A percentile compares a stretch with the other conserved stretches of the same genome.
These are phyloP conservation scores for Sclerurus mexicanus DNA, from an alignment of 2,113 vertebrate genomes.

Conservation along the genomic window DNA sequence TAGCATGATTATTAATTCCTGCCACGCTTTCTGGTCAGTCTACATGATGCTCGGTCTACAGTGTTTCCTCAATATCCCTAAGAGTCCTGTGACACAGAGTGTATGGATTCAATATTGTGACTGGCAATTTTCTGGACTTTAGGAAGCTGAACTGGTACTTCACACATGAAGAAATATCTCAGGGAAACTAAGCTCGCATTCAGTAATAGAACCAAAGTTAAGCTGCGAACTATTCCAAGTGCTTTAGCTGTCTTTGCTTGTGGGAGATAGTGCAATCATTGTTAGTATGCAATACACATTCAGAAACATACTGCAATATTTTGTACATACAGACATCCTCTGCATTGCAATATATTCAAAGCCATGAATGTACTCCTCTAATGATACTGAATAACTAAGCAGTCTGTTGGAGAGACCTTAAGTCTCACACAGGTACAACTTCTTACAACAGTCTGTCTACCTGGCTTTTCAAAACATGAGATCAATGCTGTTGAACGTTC, in stretches of 20 bases:
- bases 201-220: not conserved
- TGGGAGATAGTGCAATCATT: not conserved
- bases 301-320: not conserved
- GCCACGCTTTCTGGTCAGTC: not conserved
- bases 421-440: not conserved
- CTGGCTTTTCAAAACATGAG: not conserved
- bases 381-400: not conserved
- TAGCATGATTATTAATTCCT: not conserved
- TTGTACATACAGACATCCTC: not conserved
- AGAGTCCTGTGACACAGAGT: not conserved
- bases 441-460: not conserved
- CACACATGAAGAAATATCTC: not conserved
- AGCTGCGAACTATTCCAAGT: not conserved
- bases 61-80: not conserved
- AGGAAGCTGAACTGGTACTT: not conserved
- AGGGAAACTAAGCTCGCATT: not conserved
- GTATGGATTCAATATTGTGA: not conserved
- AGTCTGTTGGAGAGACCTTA: not conserved
- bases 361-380: not conserved
- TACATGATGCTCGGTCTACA: accelerated
- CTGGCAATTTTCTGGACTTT: no score
- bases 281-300: not conserved
- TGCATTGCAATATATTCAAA: not conserved
- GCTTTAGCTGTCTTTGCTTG: not conserved
- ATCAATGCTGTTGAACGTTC: not conserved